Percentiles rank a stretch among this genome's conserved stretches.
Evolutionary conservation across 1,140 invertebrate genomes (phyloP).

Genomic region (Riptortus pedestris): DNA sequence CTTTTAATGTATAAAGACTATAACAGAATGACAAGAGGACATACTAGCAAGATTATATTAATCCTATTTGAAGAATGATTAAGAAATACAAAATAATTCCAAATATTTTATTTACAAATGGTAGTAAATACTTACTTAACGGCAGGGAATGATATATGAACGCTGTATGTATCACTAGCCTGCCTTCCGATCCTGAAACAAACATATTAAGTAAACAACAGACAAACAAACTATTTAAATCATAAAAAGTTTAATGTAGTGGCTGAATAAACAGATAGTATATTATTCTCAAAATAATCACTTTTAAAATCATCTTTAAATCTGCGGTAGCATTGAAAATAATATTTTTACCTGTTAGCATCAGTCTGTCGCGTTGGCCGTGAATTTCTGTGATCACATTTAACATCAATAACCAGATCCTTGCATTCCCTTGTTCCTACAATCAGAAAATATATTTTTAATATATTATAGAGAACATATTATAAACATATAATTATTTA

Average conservation of each 20-base stretch:
- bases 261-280: no score
- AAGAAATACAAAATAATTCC: no score
- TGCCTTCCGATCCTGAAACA: slow-evolving; percentile 42
- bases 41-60: no score
- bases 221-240: no score
- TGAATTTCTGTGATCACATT: slow-evolving; percentile 66
- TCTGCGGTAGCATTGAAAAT: not conserved
- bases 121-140: slow-evolving; percentile 66
- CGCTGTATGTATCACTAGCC: slow-evolving; percentile 69
- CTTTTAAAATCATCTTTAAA: no score
- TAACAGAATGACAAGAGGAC: no score
- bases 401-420: slow-evolving; percentile 77
- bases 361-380: slow-evolving; percentile 48
- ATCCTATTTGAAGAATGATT: no score
- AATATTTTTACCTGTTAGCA: slow-evolving; percentile 9
- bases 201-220: no score
- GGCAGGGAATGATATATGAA: slow-evolving; percentile 81
- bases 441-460: slow-evolving; percentile 27
- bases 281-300: no score
- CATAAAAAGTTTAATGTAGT: no score
- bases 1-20: no score
- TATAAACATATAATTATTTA: not conserved
- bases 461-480: not conserved
- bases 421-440: slow-evolving; percentile 62
- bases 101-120: no score